phyloP scores from a whole-genome alignment of 2,797 vertebrate species.

The Myotis planiceps region DNA sequence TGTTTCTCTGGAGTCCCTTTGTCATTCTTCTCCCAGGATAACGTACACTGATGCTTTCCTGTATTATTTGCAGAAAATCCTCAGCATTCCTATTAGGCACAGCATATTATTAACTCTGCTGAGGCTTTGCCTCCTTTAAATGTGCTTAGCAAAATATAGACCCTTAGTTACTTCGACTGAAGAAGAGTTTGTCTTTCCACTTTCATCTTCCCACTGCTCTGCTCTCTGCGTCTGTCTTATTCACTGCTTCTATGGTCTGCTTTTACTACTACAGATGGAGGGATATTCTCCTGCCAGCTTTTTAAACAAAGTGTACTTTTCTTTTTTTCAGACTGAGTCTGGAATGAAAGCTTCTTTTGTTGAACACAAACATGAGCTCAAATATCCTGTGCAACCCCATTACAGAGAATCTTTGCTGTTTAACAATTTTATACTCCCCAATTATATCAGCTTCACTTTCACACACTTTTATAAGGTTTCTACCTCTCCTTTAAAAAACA shows the following conservation, averaged over 20 bases:
- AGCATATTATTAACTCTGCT: neutral
- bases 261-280: neutral
- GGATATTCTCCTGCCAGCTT: neutral
- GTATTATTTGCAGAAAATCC: neutral
- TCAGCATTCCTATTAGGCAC: neutral
- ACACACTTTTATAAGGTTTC: neutral
- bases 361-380: neutral
- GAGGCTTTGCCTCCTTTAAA: neutral
- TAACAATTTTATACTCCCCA: neutral
- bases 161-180: neutral
- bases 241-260: neutral
- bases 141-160: neutral
- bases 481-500: neutral
- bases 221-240: neutral
- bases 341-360: neutral
- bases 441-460: neutral
- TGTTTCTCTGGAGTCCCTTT: neutral
- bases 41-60: neutral
- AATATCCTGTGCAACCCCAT: neutral
- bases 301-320: neutral
- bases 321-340: neutral
- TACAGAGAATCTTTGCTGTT: neutral
- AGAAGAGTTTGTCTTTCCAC: neutral
- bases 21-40: neutral
- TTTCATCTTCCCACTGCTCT: neutral